These are phyloP conservation scores for Nysson spinosus DNA, from an alignment of 2,888 invertebrate genomes.

Conservation along the genomic window DNA sequence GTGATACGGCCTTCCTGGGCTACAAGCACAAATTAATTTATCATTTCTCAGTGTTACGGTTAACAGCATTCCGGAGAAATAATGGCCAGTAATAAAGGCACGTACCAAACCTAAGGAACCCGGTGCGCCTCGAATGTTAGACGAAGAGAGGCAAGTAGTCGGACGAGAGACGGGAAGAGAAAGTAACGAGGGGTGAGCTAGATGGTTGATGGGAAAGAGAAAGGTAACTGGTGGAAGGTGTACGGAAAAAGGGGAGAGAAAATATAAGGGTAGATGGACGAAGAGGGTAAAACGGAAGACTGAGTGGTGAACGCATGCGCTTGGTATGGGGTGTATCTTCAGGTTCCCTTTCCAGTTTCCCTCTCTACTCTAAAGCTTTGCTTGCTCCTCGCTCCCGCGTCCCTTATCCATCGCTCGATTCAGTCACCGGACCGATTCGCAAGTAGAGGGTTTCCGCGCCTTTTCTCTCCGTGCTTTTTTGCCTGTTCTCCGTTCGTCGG, in stretches of 20 bases:
- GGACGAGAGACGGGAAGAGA: no score
- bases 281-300: conserved; percentile 20
- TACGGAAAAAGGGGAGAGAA: no score
- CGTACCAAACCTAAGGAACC: conserved; percentile 43
- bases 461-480: conserved; percentile 52
- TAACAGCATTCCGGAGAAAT: conserved; percentile 52
- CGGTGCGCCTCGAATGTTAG: conserved; percentile 22
- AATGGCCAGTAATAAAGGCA: conserved; percentile 51
- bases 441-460: conserved; percentile 66
- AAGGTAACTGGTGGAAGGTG: no score
- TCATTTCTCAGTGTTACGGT: conserved; percentile 53
- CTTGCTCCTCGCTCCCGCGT: conserved; percentile 53
- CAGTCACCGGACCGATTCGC: conserved; percentile 76
- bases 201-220: no score
- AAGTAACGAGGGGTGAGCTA: no score
- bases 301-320: conserved; percentile 62
- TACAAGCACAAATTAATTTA: conserved; percentile 57
- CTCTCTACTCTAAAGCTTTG: conserved; percentile 46
- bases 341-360: conserved; percentile 59
- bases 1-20: conserved; percentile 38
- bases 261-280: conserved; percentile 15
- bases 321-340: conserved; percentile 71
- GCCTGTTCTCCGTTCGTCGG: background rate
- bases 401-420: conserved; percentile 67
- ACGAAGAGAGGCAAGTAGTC: conserved; percentile 4